Conservation (phyloP, 1,140 invertebrate species). For the Colletes latitarsis region DNA sequence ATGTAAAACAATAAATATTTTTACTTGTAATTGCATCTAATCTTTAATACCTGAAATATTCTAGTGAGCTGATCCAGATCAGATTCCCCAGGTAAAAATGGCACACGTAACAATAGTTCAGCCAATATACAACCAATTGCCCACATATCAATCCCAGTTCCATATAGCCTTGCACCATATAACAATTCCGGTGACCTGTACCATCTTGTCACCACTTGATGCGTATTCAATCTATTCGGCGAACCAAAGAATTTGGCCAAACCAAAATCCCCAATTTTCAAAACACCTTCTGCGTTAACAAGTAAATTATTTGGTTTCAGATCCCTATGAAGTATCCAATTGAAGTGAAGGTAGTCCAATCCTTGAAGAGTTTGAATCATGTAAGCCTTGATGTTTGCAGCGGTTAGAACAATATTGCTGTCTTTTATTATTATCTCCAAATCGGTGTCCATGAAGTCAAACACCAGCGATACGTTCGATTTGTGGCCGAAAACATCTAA, state of each 20-base stretch:
- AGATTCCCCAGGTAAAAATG: slow-evolving; percentile 97
- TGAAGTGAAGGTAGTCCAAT: slow-evolving; percentile 96
- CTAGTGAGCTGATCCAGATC: slow-evolving; percentile 97
- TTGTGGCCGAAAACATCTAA: slow-evolving; percentile 98
- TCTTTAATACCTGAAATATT: slow-evolving; percentile 91
- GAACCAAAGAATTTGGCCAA: slow-evolving; percentile 98
- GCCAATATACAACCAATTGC: slow-evolving; percentile 98
- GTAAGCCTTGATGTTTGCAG: slow-evolving; percentile 97
- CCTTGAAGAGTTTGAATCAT: slow-evolving; percentile 97
- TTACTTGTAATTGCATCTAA: background rate
- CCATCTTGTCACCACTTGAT: slow-evolving; percentile 98
- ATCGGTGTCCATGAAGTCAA: slow-evolving; percentile 99
- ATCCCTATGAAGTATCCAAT: slow-evolving; percentile 99
- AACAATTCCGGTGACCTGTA: slow-evolving; percentile 97
- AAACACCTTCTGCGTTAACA: slow-evolving; percentile 94
- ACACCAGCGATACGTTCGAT: slow-evolving; percentile 99
- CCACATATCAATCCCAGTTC: slow-evolving; percentile 99
- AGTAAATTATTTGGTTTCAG: slow-evolving; percentile 99
- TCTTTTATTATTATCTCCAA: slow-evolving; percentile 96
- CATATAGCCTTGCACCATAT: slow-evolving; percentile 97
- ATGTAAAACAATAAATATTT: slow-evolving; percentile 1
- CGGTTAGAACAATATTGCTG: slow-evolving; percentile 92
- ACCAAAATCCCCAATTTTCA: slow-evolving; percentile 99
- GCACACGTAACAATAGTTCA: slow-evolving; percentile 94
- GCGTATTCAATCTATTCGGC: slow-evolving; percentile 97